Evolutionary conservation across 2,113 vertebrate genomes (phyloP).

Genomic region (Lethenteron camtschaticum): DNA sequence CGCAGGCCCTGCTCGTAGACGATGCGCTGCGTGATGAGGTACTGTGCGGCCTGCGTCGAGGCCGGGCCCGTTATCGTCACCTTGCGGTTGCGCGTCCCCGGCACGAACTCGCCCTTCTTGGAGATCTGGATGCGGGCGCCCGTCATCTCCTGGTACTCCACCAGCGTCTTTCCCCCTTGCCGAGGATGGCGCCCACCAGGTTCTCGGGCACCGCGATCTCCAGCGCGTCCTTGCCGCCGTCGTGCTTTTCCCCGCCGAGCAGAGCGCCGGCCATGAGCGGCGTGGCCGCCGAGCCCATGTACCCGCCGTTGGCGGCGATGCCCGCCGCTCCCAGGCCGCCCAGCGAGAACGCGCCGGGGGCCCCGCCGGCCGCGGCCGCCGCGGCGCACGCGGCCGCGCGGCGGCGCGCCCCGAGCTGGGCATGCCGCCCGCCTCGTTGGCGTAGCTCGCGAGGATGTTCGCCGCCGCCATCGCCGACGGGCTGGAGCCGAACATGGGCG

Average conservation of each 20-base stretch:
- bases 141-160: constrained; percentile 70
- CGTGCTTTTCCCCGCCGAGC: constrained; percentile 53
- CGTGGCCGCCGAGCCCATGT: constrained; percentile 47
- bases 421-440: constrained; percentile 50
- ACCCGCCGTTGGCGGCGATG: constrained; percentile 60
- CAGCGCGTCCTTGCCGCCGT: constrained; percentile 63
- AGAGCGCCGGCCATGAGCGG: constrained; percentile 60
- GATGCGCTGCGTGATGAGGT: constrained; percentile 65
- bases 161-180: constrained; percentile 63
- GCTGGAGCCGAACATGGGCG: constrained; percentile 54
- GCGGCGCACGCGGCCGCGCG: constrained; percentile 55
- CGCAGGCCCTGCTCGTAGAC: constrained; percentile 63
- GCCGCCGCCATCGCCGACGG: constrained; percentile 51
- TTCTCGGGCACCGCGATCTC: constrained; percentile 66
- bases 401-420: constrained; percentile 36
- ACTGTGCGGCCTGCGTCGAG: constrained; percentile 56
- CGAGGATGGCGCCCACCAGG: constrained; percentile 60
- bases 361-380: constrained; percentile 44
- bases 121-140: constrained; percentile 69
- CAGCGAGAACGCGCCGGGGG: constrained; percentile 54
- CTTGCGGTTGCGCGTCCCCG: constrained; percentile 62
- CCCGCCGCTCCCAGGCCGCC: constrained; percentile 51
- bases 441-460: constrained; percentile 56
- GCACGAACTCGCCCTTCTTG: constrained; percentile 63
- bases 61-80: constrained; percentile 64